phyloP scores from a whole-genome alignment of 2,797 vertebrate species.

The Meda fulgida region DNA sequence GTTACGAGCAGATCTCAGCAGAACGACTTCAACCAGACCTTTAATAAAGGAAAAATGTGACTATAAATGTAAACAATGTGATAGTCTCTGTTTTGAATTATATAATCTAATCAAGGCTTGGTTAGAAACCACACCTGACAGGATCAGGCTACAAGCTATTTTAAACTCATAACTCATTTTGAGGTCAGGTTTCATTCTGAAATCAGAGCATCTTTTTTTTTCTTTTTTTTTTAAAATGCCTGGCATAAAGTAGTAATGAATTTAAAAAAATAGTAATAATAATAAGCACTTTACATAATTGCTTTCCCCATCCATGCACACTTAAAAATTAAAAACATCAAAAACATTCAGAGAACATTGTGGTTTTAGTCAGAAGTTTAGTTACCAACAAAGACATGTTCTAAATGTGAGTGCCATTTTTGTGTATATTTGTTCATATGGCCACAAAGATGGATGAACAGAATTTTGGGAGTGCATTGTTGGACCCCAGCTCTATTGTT shows the following conservation, averaged over 20 bases:
- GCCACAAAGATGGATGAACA: neutral
- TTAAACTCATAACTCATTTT: slow-evolving; percentile 37
- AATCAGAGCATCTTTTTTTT: neutral
- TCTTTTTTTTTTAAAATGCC: neutral
- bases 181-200: slow-evolving; percentile 26
- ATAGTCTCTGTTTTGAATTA: slow-evolving; percentile 39
- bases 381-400: neutral
- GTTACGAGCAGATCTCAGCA: neutral
- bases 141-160: slow-evolving; percentile 20
- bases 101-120: neutral
- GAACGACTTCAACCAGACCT: neutral
- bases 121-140: slow-evolving; percentile 8
- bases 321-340: neutral
- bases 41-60: slow-evolving; percentile 10
- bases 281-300: neutral
- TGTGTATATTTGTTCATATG: slow-evolving; percentile 2
- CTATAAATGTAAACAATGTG: neutral
- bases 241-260: neutral
- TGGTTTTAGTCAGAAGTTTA: neutral
- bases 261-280: neutral
- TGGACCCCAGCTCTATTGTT: slow-evolving; percentile 33
- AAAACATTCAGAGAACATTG: neutral
- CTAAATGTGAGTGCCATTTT: neutral
- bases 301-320: neutral
- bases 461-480: slow-evolving; percentile 36